phyloP scores from a whole-genome alignment of 1,140 invertebrate species.

The Penaeus indicus region DNA sequence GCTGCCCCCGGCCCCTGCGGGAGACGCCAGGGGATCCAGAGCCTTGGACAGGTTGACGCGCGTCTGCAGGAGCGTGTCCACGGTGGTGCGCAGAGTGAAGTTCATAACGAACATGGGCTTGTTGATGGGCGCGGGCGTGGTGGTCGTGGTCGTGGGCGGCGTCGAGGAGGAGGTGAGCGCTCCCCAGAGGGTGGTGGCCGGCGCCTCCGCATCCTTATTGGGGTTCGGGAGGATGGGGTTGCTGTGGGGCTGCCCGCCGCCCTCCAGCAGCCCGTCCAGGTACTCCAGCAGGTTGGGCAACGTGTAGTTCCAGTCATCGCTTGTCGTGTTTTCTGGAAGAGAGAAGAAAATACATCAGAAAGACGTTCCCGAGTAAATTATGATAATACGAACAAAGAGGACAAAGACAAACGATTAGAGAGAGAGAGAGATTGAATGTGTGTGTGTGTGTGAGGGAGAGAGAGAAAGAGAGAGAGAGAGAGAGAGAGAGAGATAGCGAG shows the following conservation, averaged over 20 bases:
- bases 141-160: slow-evolving; percentile 31
- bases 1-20: background rate
- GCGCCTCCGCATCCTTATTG: slow-evolving; percentile 29
- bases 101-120: slow-evolving; percentile 50
- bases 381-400: background rate
- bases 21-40: slow-evolving; percentile 32
- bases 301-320: slow-evolving; percentile 55
- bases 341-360: background rate
- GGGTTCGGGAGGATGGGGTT: slow-evolving; percentile 49
- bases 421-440: background rate
- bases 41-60: background rate
- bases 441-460: background rate
- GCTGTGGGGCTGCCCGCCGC: background rate
- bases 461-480: background rate
- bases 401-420: background rate
- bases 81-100: slow-evolving; percentile 39
- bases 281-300: slow-evolving; percentile 44
- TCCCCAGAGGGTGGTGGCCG: slow-evolving; percentile 28
- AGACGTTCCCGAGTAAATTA: background rate
- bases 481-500: background rate
- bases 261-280: slow-evolving; percentile 25
- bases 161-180: background rate
- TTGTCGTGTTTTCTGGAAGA: slow-evolving; percentile 47
- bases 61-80: slow-evolving; percentile 32
- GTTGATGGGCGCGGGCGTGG: slow-evolving; percentile 48